Conservation (phyloP, 1,140 invertebrate species). For the Amphibalanus amphitrite region DNA sequence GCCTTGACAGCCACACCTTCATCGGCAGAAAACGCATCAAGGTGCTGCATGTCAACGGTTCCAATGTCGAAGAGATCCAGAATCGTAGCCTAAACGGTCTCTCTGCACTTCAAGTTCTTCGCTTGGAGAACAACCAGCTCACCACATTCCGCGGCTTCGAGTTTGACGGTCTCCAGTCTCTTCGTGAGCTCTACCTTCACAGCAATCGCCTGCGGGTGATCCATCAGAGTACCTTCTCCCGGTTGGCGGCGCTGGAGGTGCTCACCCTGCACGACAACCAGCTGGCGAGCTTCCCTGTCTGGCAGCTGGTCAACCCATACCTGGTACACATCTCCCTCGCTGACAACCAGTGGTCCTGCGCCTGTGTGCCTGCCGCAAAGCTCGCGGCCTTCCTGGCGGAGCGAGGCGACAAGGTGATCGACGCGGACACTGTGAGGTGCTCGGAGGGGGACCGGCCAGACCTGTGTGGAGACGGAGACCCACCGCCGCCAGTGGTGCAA, state of each 20-base stretch:
- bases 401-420: constrained; percentile 42
- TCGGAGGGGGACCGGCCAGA: constrained; percentile 3
- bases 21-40: constrained; percentile 74
- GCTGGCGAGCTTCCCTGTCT: constrained; percentile 50
- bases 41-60: constrained; percentile 71
- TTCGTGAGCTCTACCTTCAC: constrained; percentile 70
- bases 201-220: constrained; percentile 67
- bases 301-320: constrained; percentile 26
- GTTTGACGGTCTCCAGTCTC: constrained; percentile 47
- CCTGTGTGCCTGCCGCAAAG: constrained; percentile 25
- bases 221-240: constrained; percentile 63
- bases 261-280: constrained; percentile 67
- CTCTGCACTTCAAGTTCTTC: constrained; percentile 39
- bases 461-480: not conserved
- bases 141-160: constrained; percentile 63
- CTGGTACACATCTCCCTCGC: constrained; percentile 24
- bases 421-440: constrained; percentile 45
- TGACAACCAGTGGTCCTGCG: constrained; percentile 30
- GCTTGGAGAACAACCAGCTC: constrained; percentile 69
- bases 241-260: constrained; percentile 59
- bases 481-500: not conserved
- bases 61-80: constrained; percentile 60
- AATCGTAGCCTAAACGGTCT: constrained; percentile 82
- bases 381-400: constrained; percentile 23
- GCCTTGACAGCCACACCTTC: constrained; percentile 72